A percentile compares a stretch with the other conserved stretches of the same genome.
Conservation (phyloP, 1,140 invertebrate genomes). For the Cherax quadricarinatus region DNA sequence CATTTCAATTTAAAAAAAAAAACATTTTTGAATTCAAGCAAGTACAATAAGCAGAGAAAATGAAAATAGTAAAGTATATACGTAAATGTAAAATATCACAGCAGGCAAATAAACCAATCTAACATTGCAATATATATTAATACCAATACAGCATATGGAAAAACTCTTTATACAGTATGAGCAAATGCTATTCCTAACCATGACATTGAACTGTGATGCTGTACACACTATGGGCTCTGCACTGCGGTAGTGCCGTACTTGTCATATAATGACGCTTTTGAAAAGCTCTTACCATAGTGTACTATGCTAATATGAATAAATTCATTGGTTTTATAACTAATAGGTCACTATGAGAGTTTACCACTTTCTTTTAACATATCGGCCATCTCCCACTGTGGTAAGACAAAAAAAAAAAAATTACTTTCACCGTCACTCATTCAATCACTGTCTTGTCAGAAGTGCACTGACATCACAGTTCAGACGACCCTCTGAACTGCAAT, state of each 20-base stretch:
- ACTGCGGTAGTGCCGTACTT: neutral
- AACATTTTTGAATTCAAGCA: neutral
- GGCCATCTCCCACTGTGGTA: too few relatives aligned
- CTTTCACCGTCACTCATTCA: too few relatives aligned
- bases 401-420: too few relatives aligned
- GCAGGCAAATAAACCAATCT: conserved; percentile 1
- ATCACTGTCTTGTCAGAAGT: too few relatives aligned
- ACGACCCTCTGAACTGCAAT: too few relatives aligned
- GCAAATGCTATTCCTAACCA: conserved; percentile 11
- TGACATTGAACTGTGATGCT: neutral
- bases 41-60: conserved; percentile 1
- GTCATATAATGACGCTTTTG: too few relatives aligned
- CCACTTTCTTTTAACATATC: too few relatives aligned
- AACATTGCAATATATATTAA: conserved; percentile 4
- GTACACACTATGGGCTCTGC: neutral
- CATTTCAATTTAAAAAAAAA: neutral
- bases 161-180: neutral
- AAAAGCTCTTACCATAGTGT: too few relatives aligned
- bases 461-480: too few relatives aligned
- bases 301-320: too few relatives aligned
- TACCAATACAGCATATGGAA: neutral
- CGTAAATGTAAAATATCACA: neutral
- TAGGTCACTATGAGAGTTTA: too few relatives aligned
- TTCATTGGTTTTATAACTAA: too few relatives aligned
- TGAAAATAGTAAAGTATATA: neutral